A percentile compares a stretch with the other conserved stretches of the same genome.
Evolutionary conservation across 1,140 invertebrate genomes (phyloP).

Genomic region (Macrobrachium rosenbergii): DNA sequence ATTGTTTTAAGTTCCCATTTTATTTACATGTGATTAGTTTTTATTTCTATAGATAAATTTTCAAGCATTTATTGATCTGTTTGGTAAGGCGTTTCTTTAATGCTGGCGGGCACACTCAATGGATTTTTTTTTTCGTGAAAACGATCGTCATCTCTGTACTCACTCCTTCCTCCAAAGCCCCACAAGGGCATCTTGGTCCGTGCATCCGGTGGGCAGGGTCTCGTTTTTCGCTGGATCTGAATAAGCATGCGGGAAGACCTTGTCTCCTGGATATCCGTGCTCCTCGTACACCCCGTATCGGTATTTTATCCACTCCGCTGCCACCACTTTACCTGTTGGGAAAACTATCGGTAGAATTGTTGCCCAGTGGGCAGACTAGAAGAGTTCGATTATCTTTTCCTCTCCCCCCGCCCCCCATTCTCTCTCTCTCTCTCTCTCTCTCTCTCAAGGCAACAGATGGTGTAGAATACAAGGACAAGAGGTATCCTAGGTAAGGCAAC

Average conservation of each 20-base stretch:
- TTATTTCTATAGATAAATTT: no score
- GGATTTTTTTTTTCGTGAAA: background rate
- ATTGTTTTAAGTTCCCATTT: no score
- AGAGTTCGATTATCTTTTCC: background rate
- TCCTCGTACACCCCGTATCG: conserved; percentile 71
- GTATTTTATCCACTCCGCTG: conserved; percentile 70
- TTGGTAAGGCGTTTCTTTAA: no score
- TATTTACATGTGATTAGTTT: no score
- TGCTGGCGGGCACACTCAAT: no score
- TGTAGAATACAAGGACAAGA: no score
- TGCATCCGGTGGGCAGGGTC: conserved; percentile 27
- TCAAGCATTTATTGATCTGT: no score
- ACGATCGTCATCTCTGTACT: background rate
- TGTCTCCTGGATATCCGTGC: conserved; percentile 67
- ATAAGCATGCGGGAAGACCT: conserved; percentile 65
- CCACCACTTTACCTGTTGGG: conserved; percentile 66
- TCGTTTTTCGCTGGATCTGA: conserved; percentile 14
- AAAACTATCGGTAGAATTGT: conserved; percentile 30
- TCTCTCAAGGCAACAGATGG: background rate
- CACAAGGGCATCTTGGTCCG: background rate
- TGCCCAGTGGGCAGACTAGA: background rate
- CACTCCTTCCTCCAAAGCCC: background rate
- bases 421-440: conserved; percentile 21
- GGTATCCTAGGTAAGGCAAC: no score
- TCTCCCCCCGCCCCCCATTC: conserved; percentile 9